Conservation (phyloP, 2,113 vertebrate genomes). For the Notothenia coriiceps region DNA sequence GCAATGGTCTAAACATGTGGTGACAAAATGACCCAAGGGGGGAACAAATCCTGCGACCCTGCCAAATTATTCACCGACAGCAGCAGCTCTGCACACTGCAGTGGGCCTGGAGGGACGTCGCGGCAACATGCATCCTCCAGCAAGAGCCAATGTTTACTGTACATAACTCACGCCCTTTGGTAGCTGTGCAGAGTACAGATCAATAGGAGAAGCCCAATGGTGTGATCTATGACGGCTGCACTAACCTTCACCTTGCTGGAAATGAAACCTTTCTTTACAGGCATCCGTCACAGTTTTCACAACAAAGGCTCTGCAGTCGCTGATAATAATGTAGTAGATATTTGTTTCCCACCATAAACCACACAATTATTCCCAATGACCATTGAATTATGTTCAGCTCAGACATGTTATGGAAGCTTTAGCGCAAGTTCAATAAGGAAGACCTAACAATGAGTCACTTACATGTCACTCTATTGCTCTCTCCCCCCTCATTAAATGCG, state of each 20-base stretch:
- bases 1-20: slow-evolving; percentile 69
- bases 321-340: neutral
- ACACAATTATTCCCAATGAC: neutral
- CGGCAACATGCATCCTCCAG: slow-evolving; percentile 41
- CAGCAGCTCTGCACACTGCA: slow-evolving; percentile 30
- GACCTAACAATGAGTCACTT: no score
- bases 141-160: slow-evolving; percentile 41
- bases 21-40: slow-evolving; percentile 29
- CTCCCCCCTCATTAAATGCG: no score
- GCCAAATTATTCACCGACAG: slow-evolving; percentile 47
- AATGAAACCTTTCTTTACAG: neutral
- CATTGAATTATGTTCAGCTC: neutral
- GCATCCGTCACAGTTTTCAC: slow-evolving; percentile 18
- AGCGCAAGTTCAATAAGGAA: no score
- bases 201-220: slow-evolving; percentile 8
- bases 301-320: slow-evolving; percentile 15
- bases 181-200: slow-evolving; percentile 26
- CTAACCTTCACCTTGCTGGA: slow-evolving; percentile 18
- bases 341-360: neutral
- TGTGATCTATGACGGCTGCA: slow-evolving; percentile 22
- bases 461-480: no score
- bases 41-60: slow-evolving; percentile 27
- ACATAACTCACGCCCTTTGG: slow-evolving; percentile 41
- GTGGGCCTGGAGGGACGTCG: slow-evolving; percentile 36
- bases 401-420: neutral